Conservation (phyloP, 2,888 invertebrate species). For the Actias luna region DNA sequence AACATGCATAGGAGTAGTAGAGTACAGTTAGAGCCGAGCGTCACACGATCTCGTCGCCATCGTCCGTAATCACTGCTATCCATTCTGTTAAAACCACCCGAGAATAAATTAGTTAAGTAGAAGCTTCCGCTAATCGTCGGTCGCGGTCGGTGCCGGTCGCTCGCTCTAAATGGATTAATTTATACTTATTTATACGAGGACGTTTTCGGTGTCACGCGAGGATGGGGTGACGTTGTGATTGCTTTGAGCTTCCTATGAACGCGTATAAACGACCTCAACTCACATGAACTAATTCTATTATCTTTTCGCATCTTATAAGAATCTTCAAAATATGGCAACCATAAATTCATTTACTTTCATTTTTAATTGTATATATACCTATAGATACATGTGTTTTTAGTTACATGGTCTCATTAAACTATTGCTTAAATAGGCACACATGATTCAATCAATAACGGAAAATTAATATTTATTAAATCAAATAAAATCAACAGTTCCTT, state of each 20-base stretch:
- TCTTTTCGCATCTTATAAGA: neutral
- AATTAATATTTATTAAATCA: neutral
- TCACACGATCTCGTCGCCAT: slow-evolving; percentile 65
- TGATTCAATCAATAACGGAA: neutral
- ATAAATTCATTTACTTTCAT: neutral
- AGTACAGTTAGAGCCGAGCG: slow-evolving; percentile 33
- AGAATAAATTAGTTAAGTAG: slow-evolving; percentile 83
- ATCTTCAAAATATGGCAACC: too few relatives aligned
- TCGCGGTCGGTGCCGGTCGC: slow-evolving; percentile 72
- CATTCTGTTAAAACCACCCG: slow-evolving; percentile 83
- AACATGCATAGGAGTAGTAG: neutral
- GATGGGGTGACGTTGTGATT: slow-evolving; percentile 81
- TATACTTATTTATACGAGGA: slow-evolving; percentile 81
- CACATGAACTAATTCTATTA: slow-evolving; percentile 2
- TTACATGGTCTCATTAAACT: neutral
- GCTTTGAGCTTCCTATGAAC: slow-evolving; percentile 76
- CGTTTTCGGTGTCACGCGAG: slow-evolving; percentile 81
- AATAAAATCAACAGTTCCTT: neutral
- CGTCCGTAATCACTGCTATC: slow-evolving; percentile 81
- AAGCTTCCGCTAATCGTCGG: slow-evolving; percentile 82
- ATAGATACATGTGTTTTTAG: neutral
- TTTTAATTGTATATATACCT: neutral
- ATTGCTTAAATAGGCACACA: too few relatives aligned
- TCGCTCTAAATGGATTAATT: slow-evolving; percentile 82
- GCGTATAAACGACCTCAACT: slow-evolving; percentile 60